These are phyloP conservation scores for Sebastes fasciatus DNA, from an alignment of 2,113 vertebrate genomes.

Conservation along the genomic window DNA sequence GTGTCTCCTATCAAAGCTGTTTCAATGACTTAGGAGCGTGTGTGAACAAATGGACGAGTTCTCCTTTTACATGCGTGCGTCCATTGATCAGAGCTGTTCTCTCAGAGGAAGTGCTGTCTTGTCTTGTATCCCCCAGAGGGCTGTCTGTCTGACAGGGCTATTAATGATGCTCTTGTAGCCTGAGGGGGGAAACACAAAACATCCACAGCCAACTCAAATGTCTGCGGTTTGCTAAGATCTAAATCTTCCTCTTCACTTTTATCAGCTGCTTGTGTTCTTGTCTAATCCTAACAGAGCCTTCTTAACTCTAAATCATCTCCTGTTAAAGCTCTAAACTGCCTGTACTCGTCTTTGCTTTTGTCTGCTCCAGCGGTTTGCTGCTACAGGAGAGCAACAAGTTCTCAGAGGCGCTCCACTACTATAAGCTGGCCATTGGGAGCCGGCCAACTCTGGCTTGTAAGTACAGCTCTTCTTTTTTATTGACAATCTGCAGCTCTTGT, in stretches of 20 bases:
- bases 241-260: slow-evolving; percentile 16
- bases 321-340: slow-evolving; percentile 27
- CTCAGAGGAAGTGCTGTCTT: slow-evolving; percentile 57
- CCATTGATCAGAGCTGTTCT: slow-evolving; percentile 71
- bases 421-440: slow-evolving; percentile 97
- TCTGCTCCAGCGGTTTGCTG: slow-evolving; percentile 90
- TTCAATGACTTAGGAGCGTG: background rate
- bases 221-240: slow-evolving; percentile 44
- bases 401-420: slow-evolving; percentile 96
- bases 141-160: slow-evolving; percentile 56
- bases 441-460: slow-evolving; percentile 98
- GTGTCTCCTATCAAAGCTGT: background rate
- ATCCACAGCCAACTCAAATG: slow-evolving; percentile 44
- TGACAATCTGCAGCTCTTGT: slow-evolving; percentile 71
- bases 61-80: background rate
- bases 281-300: slow-evolving; percentile 15
- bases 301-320: slow-evolving; percentile 11
- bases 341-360: slow-evolving; percentile 2
- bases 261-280: slow-evolving; percentile 23
- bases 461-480: slow-evolving; percentile 84
- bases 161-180: slow-evolving; percentile 68
- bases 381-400: slow-evolving; percentile 98
- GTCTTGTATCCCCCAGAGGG: slow-evolving; percentile 63
- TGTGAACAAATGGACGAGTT: slow-evolving; percentile 17
- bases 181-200: slow-evolving; percentile 25